Percentiles rank a stretch among this genome's conserved stretches.
These are phyloP conservation scores for Formica exsecta DNA, from an alignment of 1,140 invertebrate species.

Conservation along the genomic window DNA sequence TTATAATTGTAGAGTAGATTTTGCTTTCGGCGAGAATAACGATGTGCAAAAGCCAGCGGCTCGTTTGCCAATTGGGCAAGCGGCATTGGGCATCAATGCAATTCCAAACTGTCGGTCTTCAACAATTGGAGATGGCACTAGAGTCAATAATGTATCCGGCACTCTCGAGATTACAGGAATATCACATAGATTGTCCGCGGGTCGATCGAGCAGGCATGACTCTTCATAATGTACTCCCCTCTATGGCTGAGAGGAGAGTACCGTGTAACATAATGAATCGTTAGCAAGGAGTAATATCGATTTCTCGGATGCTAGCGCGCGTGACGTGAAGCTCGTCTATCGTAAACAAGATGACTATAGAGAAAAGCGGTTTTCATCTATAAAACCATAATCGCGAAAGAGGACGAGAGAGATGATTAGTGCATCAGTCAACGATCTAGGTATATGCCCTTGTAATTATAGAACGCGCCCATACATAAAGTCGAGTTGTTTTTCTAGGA, in stretches of 20 bases:
- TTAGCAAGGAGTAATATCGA: constrained; percentile 55
- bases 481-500: constrained; percentile 22
- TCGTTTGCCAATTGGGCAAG: constrained; percentile 48
- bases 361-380: not conserved
- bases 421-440: constrained; percentile 8
- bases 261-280: constrained; percentile 53
- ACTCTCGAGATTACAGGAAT: constrained; percentile 78
- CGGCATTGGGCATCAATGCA: constrained; percentile 47
- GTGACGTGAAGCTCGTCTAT: not conserved
- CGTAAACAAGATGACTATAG: constrained; percentile 26
- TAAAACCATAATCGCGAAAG: constrained; percentile 22
- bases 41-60: constrained; percentile 27
- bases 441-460: constrained; percentile 14
- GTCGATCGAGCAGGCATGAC: constrained; percentile 62
- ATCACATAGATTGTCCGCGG: constrained; percentile 56
- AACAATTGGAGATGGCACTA: constrained; percentile 53
- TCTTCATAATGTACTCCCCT: constrained; percentile 61
- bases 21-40: constrained; percentile 8
- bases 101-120: constrained; percentile 60
- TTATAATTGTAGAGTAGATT: not conserved
- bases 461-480: not conserved
- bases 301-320: not conserved
- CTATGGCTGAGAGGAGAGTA: constrained; percentile 7
- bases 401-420: not conserved
- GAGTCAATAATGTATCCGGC: constrained; percentile 78